These are phyloP conservation scores for Hemitrygon akajei DNA, from an alignment of 2,797 vertebrate genomes.

Conservation along the genomic window DNA sequence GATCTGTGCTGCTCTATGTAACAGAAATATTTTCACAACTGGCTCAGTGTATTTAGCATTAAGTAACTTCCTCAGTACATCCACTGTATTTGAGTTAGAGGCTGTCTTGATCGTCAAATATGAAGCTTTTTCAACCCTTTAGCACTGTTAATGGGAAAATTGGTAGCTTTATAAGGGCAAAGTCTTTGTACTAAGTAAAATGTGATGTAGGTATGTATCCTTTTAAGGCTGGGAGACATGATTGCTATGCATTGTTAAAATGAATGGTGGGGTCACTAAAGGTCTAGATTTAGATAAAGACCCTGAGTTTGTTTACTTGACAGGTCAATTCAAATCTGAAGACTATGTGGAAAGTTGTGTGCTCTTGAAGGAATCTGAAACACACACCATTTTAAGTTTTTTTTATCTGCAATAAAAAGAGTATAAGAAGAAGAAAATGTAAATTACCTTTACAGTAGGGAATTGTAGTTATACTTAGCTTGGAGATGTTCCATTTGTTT, in stretches of 20 bases:
- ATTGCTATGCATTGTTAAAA: background rate
- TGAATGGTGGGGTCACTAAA: background rate
- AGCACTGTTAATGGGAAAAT: background rate
- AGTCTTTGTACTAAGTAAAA: background rate
- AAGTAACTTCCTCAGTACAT: background rate
- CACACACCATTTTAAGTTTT: background rate
- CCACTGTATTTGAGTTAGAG: background rate
- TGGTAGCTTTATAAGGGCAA: background rate
- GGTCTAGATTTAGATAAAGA: background rate
- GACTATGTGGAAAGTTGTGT: background rate
- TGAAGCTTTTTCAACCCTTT: background rate
- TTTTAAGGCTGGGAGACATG: background rate
- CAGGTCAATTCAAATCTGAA: background rate
- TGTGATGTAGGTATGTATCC: background rate
- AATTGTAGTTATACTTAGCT: background rate
- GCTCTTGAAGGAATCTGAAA: background rate
- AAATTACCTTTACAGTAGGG: background rate
- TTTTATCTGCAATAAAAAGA: background rate
- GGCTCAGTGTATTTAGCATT: background rate
- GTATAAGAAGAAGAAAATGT: background rate
- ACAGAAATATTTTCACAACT: background rate
- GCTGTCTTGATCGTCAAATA: background rate
- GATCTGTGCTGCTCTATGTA: background rate
- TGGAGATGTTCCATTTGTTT: background rate
- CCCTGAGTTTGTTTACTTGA: slow-evolving; percentile 18